Percentiles rank a stretch among this genome's conserved stretches.
phyloP scores from a whole-genome alignment of 2,888 invertebrate genomes.

The Spodoptera littoralis region DNA sequence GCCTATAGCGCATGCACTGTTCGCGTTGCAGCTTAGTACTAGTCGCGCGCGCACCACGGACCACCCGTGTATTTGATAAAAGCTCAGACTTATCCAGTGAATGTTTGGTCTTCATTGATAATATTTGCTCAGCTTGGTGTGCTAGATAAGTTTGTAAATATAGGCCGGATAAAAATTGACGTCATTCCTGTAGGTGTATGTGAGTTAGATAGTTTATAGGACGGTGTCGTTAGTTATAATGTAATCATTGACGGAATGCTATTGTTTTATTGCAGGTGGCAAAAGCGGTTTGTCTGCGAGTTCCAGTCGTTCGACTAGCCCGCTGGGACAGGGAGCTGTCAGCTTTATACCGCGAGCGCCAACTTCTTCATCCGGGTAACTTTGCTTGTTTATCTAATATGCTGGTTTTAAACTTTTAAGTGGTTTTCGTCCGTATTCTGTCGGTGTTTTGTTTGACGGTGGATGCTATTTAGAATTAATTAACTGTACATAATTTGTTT shows the following conservation, averaged over 20 bases:
- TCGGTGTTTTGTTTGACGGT: conserved; percentile 27
- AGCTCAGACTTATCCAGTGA: conserved; percentile 67
- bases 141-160: conserved; percentile 56
- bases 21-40: conserved; percentile 58
- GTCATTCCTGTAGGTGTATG: conserved; percentile 23
- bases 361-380: conserved; percentile 89
- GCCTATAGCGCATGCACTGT: conserved; percentile 60
- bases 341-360: conserved; percentile 86
- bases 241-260: conserved; percentile 50
- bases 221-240: conserved; percentile 16
- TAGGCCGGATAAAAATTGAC: conserved; percentile 36
- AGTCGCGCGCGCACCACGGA: conserved; percentile 73
- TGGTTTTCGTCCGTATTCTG: conserved; percentile 25
- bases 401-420: conserved; percentile 36
- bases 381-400: conserved; percentile 40
- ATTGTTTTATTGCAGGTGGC: conserved; percentile 75
- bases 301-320: conserved; percentile 90
- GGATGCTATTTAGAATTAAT: neutral
- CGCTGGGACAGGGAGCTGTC: conserved; percentile 83
- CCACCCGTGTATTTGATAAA: conserved; percentile 79
- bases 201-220: conserved; percentile 29
- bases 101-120: conserved; percentile 66
- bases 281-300: conserved; percentile 87
- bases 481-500: too few species aligned
- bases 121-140: conserved; percentile 70